A percentile compares a stretch with the other conserved stretches of the same genome.
Evolutionary conservation across 2,113 vertebrate species (phyloP).

Genomic region (Ictidomys tridecemlineatus): DNA sequence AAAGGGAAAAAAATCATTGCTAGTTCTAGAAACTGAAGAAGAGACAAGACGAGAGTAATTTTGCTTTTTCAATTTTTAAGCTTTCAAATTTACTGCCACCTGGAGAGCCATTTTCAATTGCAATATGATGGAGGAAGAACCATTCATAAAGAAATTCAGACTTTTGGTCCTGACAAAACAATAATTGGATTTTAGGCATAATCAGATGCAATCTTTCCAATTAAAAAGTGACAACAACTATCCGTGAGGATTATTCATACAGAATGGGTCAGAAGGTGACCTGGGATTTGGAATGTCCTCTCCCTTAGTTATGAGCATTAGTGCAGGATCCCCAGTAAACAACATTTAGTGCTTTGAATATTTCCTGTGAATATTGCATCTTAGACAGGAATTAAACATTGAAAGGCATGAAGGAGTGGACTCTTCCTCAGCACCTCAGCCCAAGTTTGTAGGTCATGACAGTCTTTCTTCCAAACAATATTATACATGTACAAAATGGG

Average conservation of each 20-base stretch:
- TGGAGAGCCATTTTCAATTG: background rate
- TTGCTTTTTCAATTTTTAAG: background rate
- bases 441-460: background rate
- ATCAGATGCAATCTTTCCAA: conserved; percentile 2
- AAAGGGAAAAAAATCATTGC: background rate
- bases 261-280: background rate
- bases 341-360: conserved; percentile 29
- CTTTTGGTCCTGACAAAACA: conserved; percentile 31
- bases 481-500: background rate
- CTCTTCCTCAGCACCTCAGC: background rate
- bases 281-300: background rate
- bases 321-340: conserved; percentile 32
- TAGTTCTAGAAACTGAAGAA: background rate
- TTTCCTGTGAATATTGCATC: background rate
- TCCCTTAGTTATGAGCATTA: background rate
- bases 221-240: background rate
- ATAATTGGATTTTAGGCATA: background rate
- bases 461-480: background rate
- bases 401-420: background rate
- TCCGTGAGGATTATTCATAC: background rate
- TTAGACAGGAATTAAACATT: background rate
- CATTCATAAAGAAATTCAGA: background rate
- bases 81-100: background rate
- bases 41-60: background rate
- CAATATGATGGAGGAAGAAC: background rate